Evolutionary conservation across 2,797 vertebrate genomes (phyloP).

Genomic region (Antennarius maculatus): DNA sequence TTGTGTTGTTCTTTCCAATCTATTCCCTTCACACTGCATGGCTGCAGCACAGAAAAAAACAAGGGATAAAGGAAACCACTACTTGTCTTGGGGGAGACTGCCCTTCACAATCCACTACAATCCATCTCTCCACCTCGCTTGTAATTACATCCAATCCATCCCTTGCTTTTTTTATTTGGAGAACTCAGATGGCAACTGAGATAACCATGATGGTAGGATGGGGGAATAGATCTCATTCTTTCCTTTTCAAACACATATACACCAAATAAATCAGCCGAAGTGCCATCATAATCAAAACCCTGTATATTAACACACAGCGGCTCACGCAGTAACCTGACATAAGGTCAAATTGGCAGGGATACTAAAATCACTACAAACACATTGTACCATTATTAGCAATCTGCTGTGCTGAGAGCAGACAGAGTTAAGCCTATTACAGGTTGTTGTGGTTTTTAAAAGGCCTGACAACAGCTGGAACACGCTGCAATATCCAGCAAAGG

Average conservation of each 20-base stretch:
- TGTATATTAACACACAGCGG: slow-evolving; percentile 13
- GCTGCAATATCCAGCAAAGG: slow-evolving; percentile 38
- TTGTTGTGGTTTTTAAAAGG: slow-evolving; percentile 67
- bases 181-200: slow-evolving; percentile 70
- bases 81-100: slow-evolving; percentile 56
- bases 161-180: slow-evolving; percentile 33
- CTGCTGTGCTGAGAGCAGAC: slow-evolving; percentile 60
- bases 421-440: slow-evolving; percentile 71
- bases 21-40: slow-evolving; percentile 34
- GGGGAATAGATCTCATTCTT: slow-evolving; percentile 38
- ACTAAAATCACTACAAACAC: slow-evolving; percentile 64
- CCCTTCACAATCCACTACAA: slow-evolving; percentile 59
- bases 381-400: slow-evolving; percentile 75
- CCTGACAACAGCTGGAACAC: slow-evolving; percentile 69
- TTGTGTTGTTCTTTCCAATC: slow-evolving; percentile 31
- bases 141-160: slow-evolving; percentile 57
- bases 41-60: slow-evolving; percentile 16
- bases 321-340: slow-evolving; percentile 38
- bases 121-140: slow-evolving; percentile 34
- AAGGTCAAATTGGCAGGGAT: slow-evolving; percentile 58
- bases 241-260: slow-evolving; percentile 40
- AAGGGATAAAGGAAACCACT: slow-evolving; percentile 27
- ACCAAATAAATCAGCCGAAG: slow-evolving; percentile 34
- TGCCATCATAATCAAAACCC: slow-evolving; percentile 30
- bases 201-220: slow-evolving; percentile 61